A percentile compares a stretch with the other conserved stretches of the same genome.
These are phyloP conservation scores for Chaetops frenatus DNA, from an alignment of 2,113 vertebrate species.

Conservation along the genomic window DNA sequence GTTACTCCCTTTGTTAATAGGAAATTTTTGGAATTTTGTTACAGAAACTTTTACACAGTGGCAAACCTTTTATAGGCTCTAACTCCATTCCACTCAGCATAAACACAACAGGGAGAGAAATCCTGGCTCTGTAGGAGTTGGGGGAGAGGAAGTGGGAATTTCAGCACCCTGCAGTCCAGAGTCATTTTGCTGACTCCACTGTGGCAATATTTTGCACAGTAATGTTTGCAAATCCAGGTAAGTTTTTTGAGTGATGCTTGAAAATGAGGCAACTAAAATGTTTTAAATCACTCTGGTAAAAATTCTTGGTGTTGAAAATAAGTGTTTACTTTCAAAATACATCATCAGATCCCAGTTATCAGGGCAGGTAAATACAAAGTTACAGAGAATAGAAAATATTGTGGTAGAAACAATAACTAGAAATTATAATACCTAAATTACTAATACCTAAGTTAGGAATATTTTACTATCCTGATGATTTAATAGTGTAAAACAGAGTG, in stretches of 20 bases:
- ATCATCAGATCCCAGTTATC: neutral
- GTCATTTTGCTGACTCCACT: neutral
- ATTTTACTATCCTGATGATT: neutral
- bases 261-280: neutral
- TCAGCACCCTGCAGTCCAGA: neutral
- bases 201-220: neutral
- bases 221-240: neutral
- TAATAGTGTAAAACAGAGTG: neutral
- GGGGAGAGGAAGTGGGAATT: neutral
- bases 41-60: neutral
- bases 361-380: neutral
- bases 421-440: neutral
- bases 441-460: neutral
- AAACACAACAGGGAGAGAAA: neutral
- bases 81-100: neutral
- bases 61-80: neutral
- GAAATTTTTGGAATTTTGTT: neutral
- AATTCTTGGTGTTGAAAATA: neutral
- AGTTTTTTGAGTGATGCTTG: neutral
- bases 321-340: neutral
- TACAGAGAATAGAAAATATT: neutral
- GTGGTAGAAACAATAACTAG: neutral
- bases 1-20: neutral
- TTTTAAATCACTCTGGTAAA: neutral
- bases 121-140: neutral